Evolutionary conservation across 1,140 invertebrate genomes (phyloP).

Genomic region (Drosophila ironensis): DNA sequence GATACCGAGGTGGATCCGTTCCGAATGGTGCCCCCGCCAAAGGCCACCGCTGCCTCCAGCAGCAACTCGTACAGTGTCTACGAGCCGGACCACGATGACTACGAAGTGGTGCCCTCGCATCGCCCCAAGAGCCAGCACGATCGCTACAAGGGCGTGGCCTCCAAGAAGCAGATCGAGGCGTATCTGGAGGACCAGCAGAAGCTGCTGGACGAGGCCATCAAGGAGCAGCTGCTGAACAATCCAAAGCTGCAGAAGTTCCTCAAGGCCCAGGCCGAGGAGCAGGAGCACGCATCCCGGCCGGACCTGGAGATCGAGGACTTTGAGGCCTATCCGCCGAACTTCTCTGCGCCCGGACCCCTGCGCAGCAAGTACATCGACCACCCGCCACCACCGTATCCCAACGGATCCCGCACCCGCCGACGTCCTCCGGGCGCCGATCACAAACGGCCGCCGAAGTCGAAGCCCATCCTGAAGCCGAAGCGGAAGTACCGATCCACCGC

Average conservation of each 20-base stretch:
- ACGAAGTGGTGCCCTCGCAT: slow-evolving; percentile 45
- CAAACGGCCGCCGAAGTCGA: slow-evolving; percentile 49
- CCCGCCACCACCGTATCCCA: slow-evolving; percentile 13
- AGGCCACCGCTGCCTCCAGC: slow-evolving; percentile 40
- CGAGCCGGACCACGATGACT: slow-evolving; percentile 67
- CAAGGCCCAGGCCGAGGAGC: slow-evolving; percentile 52
- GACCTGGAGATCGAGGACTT: slow-evolving; percentile 66
- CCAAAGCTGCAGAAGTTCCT: slow-evolving; percentile 74
- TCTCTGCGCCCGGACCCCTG: slow-evolving; percentile 44
- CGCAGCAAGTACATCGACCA: slow-evolving; percentile 45
- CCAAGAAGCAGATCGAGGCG: slow-evolving; percentile 75
- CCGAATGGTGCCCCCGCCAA: slow-evolving; percentile 66
- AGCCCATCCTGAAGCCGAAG: slow-evolving; percentile 58
- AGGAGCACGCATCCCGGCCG: slow-evolving; percentile 55
- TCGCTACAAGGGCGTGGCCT: slow-evolving; percentile 71
- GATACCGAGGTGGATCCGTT: slow-evolving; percentile 67
- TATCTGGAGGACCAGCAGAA: slow-evolving; percentile 76
- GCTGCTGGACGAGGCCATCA: slow-evolving; percentile 70
- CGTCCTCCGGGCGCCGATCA: slow-evolving; percentile 42
- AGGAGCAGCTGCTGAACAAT: slow-evolving; percentile 66
- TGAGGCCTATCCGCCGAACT: slow-evolving; percentile 60
- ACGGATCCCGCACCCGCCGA: slow-evolving; percentile 37
- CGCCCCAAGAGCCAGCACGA: slow-evolving; percentile 47
- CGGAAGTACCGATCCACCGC: slow-evolving; percentile 65
- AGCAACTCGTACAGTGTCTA: slow-evolving; percentile 64